phyloP scores from a whole-genome alignment of 2,113 vertebrate genomes.

The Paramisgurnus dabryanus region DNA sequence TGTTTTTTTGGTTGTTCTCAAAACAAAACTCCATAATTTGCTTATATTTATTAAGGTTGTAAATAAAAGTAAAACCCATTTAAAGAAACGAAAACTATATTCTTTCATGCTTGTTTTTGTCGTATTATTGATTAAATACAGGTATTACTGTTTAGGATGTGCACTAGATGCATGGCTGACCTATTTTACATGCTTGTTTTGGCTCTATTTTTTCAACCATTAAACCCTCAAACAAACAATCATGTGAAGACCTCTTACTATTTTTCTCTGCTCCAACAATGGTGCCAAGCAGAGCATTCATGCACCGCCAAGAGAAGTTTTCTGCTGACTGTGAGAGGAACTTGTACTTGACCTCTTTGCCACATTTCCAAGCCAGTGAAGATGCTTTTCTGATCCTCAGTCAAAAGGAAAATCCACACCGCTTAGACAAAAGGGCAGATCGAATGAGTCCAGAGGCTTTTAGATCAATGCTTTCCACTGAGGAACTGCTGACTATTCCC shows the following conservation, averaged over 20 bases:
- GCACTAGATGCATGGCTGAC: neutral
- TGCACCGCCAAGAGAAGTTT: slow-evolving; percentile 52
- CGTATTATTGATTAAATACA: neutral
- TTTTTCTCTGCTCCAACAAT: slow-evolving; percentile 7
- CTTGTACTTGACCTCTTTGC: slow-evolving; percentile 71
- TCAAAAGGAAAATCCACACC: slow-evolving; percentile 76
- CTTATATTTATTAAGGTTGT: too few species aligned
- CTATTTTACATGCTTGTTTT: neutral
- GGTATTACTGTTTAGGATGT: neutral
- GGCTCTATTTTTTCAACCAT: neutral
- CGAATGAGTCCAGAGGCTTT: slow-evolving; percentile 67
- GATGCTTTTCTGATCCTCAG: slow-evolving; percentile 67
- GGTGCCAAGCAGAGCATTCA: slow-evolving; percentile 43
- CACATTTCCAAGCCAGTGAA: slow-evolving; percentile 72
- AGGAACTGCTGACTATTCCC: slow-evolving; percentile 66
- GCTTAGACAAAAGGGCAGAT: slow-evolving; percentile 59
- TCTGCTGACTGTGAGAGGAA: slow-evolving; percentile 64
- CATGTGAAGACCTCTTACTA: neutral
- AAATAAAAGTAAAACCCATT: too few species aligned
- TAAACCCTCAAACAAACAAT: neutral
- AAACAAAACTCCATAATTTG: too few species aligned
- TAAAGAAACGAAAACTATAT: slow-evolving; percentile 15
- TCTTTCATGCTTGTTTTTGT: neutral
- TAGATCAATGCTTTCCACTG: slow-evolving; percentile 73
- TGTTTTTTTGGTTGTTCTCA: too few species aligned